A percentile compares a stretch with the other conserved stretches of the same genome.
Conservation (phyloP, 2,888 invertebrate genomes). For the Mamestra brassicae region DNA sequence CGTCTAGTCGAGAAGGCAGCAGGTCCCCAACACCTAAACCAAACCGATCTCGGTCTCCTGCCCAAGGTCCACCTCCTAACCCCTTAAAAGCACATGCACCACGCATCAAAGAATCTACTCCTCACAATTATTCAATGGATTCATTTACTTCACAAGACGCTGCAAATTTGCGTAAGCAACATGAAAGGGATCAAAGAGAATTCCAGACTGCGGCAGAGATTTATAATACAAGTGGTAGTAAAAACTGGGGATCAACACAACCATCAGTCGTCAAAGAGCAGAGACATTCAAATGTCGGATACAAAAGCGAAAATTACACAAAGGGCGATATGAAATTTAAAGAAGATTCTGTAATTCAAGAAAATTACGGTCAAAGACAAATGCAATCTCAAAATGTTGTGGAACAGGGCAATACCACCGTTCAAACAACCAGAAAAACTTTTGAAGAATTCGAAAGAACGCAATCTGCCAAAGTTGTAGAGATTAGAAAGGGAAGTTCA, state of each 20-base stretch:
- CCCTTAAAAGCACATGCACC: slow-evolving; percentile 93
- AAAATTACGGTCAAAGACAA: slow-evolving; percentile 85
- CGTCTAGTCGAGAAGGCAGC: slow-evolving; percentile 90
- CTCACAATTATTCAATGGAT: slow-evolving; percentile 80
- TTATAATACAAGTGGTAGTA: slow-evolving; percentile 75
- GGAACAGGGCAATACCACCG: slow-evolving; percentile 90
- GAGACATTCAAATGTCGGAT: slow-evolving; percentile 86
- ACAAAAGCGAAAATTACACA: slow-evolving; percentile 87
- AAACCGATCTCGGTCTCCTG: slow-evolving; percentile 92
- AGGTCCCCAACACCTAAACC: slow-evolving; percentile 92
- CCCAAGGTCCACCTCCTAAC: slow-evolving; percentile 93
- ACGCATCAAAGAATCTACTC: slow-evolving; percentile 89
- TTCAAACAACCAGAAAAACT: slow-evolving; percentile 92
- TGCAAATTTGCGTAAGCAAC: slow-evolving; percentile 83
- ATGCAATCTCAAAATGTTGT: slow-evolving; percentile 88
- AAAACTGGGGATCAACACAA: slow-evolving; percentile 82
- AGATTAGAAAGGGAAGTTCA: slow-evolving; percentile 90
- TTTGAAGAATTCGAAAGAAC: slow-evolving; percentile 93
- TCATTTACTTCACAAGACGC: slow-evolving; percentile 80
- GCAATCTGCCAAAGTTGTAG: slow-evolving; percentile 92
- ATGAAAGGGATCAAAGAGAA: slow-evolving; percentile 85
- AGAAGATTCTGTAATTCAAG: slow-evolving; percentile 82
- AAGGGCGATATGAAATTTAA: slow-evolving; percentile 81
- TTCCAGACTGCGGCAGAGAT: slow-evolving; percentile 81
- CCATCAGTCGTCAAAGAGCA: slow-evolving; percentile 88